Conservation (phyloP, 2,113 vertebrate genomes). For the Cariama cristata region DNA sequence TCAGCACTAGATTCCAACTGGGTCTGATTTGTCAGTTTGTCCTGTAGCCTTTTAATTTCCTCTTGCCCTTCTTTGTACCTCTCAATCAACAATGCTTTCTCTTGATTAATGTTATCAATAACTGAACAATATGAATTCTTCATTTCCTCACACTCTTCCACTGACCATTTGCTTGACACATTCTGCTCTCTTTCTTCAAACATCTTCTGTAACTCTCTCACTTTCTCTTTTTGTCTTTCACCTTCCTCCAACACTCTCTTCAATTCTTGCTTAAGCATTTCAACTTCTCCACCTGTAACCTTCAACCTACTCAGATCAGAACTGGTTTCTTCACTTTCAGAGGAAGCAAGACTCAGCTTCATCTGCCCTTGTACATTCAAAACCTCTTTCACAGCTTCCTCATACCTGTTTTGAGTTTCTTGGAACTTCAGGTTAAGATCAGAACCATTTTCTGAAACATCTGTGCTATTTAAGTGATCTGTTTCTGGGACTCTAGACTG, state of each 20-base stretch:
- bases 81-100: constrained; percentile 82
- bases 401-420: constrained; percentile 83
- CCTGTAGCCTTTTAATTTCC: constrained; percentile 89
- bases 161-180: constrained; percentile 14
- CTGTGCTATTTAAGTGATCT: constrained; percentile 59
- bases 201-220: constrained; percentile 82
- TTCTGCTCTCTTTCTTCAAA: constrained; percentile 75
- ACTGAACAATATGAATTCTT: constrained; percentile 78
- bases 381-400: constrained; percentile 83
- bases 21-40: constrained; percentile 82
- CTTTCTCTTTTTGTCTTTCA: constrained; percentile 74
- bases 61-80: constrained; percentile 90
- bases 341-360: constrained; percentile 59
- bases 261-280: constrained; percentile 80
- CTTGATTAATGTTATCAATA: constrained; percentile 83
- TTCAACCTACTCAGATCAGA: constrained; percentile 65
- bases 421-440: constrained; percentile 84
- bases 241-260: constrained; percentile 76
- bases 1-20: constrained; percentile 82
- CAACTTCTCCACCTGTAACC: constrained; percentile 76
- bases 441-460: constrained; percentile 83
- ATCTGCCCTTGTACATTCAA: constrained; percentile 77
- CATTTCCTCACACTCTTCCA: constrained; percentile 81
- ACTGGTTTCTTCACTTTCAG: constrained; percentile 51
- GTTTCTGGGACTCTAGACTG: constrained; percentile 61